Base-by-base conservation (phyloP, 2,888 invertebrate genomes). In the Metopia argyrocephala region DNA sequence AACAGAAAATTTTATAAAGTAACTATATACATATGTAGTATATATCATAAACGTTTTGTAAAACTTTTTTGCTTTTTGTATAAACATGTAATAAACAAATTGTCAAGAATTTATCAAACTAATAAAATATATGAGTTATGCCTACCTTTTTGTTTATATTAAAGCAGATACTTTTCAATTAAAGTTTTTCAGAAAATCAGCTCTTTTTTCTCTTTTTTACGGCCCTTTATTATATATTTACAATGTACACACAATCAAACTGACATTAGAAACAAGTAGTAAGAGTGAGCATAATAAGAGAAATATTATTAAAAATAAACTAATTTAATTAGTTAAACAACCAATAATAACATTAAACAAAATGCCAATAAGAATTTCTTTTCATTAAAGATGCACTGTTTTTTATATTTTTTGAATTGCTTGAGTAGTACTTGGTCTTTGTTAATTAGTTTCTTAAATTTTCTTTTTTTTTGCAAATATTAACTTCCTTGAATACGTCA, bases 301-400 rank as follows among this genome's bases (percentile, higher is more conserved):
- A 65, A 15, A 31, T 25, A 64, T 0, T 21, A 56, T 15, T 18
- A 15, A 18, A 59, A 52, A 46, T 28, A 57, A 57, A 69, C 74
- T 81, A 81, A 81, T 78, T 81, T 28, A 81, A 81, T 81, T 81
- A 81, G 81, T 70, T 18, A 20, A 56, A 28, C 28, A 50, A n/a
- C n/a, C 48, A 48, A 48, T 48, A 48, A 20, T 6, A 48, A 31
- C 54, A 61, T 46, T 27, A 21, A 57, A 25, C 25, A 38, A 50
- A 31, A 20, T 25, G 28, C 62, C n/a, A 57, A n/a, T 59, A n/a
- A 46, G 50, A 56, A 45, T 48, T 27, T 66, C 38, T 62, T 50
- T 65, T 66, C 31, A 80, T 31, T 57, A 68, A 23, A 57, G 73
- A 54, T 61, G 28, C 25, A 18, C n/a, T 20, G 12, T 56, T 12